Evolutionary conservation across 2,113 vertebrate genomes (phyloP), one percentile per base, ranked within the genome.

Genomic region (Rhinoderma darwinii): DNA sequence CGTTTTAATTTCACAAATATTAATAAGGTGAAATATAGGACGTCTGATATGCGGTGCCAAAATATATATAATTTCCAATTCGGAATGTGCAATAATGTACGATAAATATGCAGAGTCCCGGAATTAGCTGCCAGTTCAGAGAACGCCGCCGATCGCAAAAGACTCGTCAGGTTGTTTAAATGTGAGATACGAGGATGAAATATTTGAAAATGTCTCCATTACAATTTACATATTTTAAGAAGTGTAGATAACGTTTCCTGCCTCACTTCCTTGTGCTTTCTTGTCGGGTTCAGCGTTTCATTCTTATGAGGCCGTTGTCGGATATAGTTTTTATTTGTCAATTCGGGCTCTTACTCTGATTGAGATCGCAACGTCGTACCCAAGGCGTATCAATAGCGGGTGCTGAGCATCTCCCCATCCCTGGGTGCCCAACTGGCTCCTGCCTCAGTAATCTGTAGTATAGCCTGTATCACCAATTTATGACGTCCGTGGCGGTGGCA

Each of bases 41-140:
- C 84, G 70, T 30, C n/a, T 68, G 43, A 79, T 86, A 18, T 25
- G 32, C 6, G 20, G 59, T 80, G 84, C 84, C 84, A 86, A 80
- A 68, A 78, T 32, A 6, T 51, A 51, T 86, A 37, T 87, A 83
- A 89, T 89, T 89, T 91, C 59, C 88, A 43, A 88, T 89, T 87
- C 75, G 86, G 90, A 88, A 84, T 76, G 72, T 89, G 15, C 39
- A 80, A 74, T 86, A 78, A 89, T 80, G 63, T 32, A 7, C 25
- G 47, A 86, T 86, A 86, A 86, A 86, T 86, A 79, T 86, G 84
- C 84, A 80, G 76, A 27, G 63, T 72, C 14, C 51, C 54, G 68
- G 76, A 86, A 80, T 86, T 70, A 80, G 59, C 43, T 86, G 84
- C 76, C 84, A 79, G 84, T 78, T 78, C 30, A 51, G 56, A 86